phyloP scores from a whole-genome alignment of 2,113 vertebrate genomes.

The Cygnus buccinator region DNA sequence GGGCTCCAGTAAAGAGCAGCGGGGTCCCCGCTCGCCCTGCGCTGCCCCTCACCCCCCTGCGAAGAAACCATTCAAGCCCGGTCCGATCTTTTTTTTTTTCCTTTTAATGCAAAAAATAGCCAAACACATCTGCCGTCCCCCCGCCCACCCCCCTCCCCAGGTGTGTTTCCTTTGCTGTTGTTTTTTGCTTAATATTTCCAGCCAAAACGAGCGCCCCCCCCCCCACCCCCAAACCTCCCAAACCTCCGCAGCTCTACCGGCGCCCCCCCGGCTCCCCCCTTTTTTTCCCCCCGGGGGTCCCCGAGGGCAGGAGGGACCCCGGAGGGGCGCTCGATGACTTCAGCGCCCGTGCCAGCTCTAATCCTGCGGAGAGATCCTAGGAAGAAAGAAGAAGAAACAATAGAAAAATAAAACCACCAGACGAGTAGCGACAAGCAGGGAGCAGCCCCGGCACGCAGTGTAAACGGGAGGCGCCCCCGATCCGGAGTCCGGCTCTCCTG shows the following conservation, averaged over 20 bases:
- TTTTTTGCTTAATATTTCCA: constrained; percentile 27
- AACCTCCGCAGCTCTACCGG: not conserved
- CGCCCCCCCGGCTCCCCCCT: not conserved
- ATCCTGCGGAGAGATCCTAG: constrained; percentile 30
- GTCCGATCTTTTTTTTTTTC: not conserved
- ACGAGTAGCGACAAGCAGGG: constrained; percentile 23
- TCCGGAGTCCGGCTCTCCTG: constrained; percentile 46
- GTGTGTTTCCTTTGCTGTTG: not conserved
- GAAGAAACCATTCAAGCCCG: not conserved
- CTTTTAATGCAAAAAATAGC: constrained; percentile 72
- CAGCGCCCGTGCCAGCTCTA: not conserved
- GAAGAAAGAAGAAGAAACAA: not conserved
- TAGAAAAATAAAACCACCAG: constrained; percentile 42
- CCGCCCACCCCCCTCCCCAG: not conserved
- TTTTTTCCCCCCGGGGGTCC: not conserved
- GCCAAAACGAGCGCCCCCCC: constrained; percentile 3
- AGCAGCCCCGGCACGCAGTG: constrained; percentile 63
- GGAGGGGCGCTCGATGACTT: not conserved
- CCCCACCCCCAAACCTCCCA: not conserved
- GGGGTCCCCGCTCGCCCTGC: too few species aligned
- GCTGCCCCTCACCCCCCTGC: not conserved
- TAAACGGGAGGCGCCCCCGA: constrained; percentile 55
- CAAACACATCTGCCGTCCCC: constrained; percentile 1
- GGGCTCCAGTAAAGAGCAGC: too few species aligned
- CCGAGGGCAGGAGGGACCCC: not conserved